Evolutionary conservation across 2,888 invertebrate genomes (phyloP), one percentile per base, ranked within the genome.

Genomic region (Morpho deidamia): DNA sequence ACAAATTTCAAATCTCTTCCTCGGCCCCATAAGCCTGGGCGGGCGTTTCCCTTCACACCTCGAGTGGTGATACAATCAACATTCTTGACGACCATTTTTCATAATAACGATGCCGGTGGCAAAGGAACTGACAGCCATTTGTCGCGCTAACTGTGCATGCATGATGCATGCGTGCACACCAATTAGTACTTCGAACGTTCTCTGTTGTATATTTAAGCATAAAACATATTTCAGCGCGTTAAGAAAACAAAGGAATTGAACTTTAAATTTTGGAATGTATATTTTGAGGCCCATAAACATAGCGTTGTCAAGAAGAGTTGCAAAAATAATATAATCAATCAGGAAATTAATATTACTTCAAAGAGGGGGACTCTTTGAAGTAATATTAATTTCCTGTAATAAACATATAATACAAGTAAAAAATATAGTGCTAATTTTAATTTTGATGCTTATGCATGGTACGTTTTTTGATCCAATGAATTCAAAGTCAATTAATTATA

Each of bases 1-100:
- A 23, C 14, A 14, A 7, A 8, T 42, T n/a, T 32, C n/a, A n/a
- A 42, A 44, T 44, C 11, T 11, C 10, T 14, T 12, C 44, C 35
- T 8, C 9, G 34, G 7, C 12, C 10, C 39, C 5, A 23, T 14
- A 32, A 23, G 12, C 41, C 14, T 43, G 44, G 48, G 48, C 48
- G 47, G 48, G 47, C 47, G 35, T 39, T 33, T 39, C 35, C 42
- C 37, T 54, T 54, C 58, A 54, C 61, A 59, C 55, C 50, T 56
- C 41, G 46, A 51, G 49, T 55, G 58, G 53, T 45, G 55, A 52
- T 48, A 55, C 53, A 62, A 64, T 62, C 60, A 64, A 64, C 60
- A 64, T 64, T 60, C 64, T 39, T 8, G 39, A 2, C 47, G 32
- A 7, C 33, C 47, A 67, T 68, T 64, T 64, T 58, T 68, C 68